A percentile compares a stretch with the other conserved stretches of the same genome.
Conservation (phyloP, 1,140 invertebrate genomes). For the Sogatella furcifera region DNA sequence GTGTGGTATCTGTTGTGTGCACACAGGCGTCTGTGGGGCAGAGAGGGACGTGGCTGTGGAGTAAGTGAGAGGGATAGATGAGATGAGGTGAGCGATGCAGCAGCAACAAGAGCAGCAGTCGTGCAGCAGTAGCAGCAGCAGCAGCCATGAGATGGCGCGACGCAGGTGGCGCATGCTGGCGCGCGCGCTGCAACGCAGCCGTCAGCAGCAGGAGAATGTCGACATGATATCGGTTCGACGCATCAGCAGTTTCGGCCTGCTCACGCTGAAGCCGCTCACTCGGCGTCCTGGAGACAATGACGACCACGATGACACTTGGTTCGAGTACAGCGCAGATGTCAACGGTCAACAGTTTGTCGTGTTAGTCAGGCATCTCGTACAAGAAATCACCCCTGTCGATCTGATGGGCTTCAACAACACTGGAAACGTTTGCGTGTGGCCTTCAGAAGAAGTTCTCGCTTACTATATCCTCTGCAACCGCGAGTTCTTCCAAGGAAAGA, state of each 20-base stretch:
- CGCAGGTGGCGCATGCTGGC: conserved; percentile 58
- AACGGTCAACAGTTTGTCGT: conserved; percentile 36
- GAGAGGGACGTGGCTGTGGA: too few species aligned
- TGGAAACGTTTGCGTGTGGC: conserved; percentile 85
- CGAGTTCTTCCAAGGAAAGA: conserved; percentile 45
- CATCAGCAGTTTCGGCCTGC: conserved; percentile 43
- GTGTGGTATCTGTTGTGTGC: too few species aligned
- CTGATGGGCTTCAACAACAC: conserved; percentile 83
- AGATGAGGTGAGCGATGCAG: too few species aligned
- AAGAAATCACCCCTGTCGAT: conserved; percentile 52
- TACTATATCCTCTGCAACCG: conserved; percentile 60
- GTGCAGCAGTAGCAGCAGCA: conserved; percentile 9
- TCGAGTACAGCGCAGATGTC: conserved; percentile 41
- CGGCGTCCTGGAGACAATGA: conserved; percentile 3
- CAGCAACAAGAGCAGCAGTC: not conserved
- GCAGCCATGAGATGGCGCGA: conserved; percentile 35
- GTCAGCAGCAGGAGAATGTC: conserved; percentile 26
- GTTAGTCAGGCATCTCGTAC: conserved; percentile 44
- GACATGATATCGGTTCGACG: conserved; percentile 36
- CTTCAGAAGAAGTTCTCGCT: conserved; percentile 74
- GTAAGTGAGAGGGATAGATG: too few species aligned
- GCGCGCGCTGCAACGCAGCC: conserved; percentile 42
- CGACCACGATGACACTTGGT: conserved; percentile 33
- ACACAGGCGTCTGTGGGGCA: too few species aligned
- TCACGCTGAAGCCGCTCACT: conserved; percentile 29